Evolutionary conservation across 2,888 invertebrate genomes (phyloP), one percentile per base, ranked within the genome.

Genomic region (Tinea semifulvella): DNA sequence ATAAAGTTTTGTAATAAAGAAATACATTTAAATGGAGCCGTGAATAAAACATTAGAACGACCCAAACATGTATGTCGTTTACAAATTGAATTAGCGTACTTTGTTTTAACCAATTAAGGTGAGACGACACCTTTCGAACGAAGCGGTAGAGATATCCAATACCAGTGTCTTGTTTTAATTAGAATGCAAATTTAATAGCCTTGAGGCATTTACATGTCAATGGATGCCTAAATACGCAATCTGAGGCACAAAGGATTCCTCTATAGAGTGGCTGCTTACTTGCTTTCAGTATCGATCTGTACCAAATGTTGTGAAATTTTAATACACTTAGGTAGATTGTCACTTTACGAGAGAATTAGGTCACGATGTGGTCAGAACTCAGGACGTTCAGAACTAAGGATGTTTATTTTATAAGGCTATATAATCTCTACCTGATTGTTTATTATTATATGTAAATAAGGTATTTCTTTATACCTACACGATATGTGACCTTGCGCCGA

Each of bases 161-260:
- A 63, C 61, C 57, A 60, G 57, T 62, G 65, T 65, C 68, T 65
- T 52, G 63, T 65, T 71, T 74, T 76, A 76, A 79, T 76, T 71
- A 77, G 76, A 68, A 77, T 77, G 77, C 75, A 76, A 77, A 79
- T 77, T 75, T 76, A 76, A 79, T 77, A 73, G 76, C 68, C 65
- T 61, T 55, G 53, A 67, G 72, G 66, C 67, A 77, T 79, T 79
- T 72, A 74, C 79, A 77, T 77, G 76, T 75, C 79, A 77, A 79
- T 77, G 71, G 57, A 2, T 63, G 55, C 63, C 65, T 68, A 74
- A 75, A 72, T 71, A 73, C 65, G 67, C 65, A 65, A 69, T 68
- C 65, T 62, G 56, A 56, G 58, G 60, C 61, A 76, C 74, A 77
- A 79, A 75, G 73, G 73, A 56, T 54, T 56, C 54, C 48, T 55